Conservation (phyloP, 1,140 invertebrate genomes). For the Pachypsylla venusta region DNA sequence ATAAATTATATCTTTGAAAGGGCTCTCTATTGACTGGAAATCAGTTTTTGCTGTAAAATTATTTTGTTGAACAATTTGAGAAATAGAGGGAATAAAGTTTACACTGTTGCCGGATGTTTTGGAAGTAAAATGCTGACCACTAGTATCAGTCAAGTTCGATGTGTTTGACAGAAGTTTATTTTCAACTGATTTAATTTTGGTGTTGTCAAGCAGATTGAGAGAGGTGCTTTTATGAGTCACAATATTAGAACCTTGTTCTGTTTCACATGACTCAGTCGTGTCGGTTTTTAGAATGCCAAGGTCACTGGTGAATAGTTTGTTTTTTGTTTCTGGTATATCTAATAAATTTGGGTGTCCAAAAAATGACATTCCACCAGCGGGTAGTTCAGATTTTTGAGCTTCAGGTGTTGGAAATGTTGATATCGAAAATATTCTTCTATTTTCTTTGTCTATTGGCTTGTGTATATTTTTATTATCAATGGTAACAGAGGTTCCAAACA, state of each 20-base stretch:
- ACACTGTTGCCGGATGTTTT: not conserved
- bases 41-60: not conserved
- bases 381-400: not conserved
- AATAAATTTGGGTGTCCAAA: slow-evolving; percentile 1
- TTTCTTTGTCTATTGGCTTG: not conserved
- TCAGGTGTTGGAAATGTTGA: not conserved
- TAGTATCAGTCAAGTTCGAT: no score
- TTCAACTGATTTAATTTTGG: no score
- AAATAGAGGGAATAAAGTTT: slow-evolving; percentile 6
- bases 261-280: no score
- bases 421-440: not conserved
- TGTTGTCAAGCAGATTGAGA: no score
- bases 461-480: not conserved
- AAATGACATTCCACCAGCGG: not conserved
- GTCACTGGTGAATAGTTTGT: not conserved
- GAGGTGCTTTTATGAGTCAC: no score
- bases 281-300: no score
- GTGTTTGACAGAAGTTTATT: no score
- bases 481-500: not conserved
- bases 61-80: not conserved
- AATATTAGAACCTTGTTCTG: no score
- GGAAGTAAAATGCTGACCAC: no score
- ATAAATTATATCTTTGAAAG: not conserved
- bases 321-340: not conserved
- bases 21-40: not conserved